These are phyloP conservation scores for Carcinoscorpius rotundicauda DNA, from an alignment of 1,140 invertebrate genomes.

Conservation along the genomic window DNA sequence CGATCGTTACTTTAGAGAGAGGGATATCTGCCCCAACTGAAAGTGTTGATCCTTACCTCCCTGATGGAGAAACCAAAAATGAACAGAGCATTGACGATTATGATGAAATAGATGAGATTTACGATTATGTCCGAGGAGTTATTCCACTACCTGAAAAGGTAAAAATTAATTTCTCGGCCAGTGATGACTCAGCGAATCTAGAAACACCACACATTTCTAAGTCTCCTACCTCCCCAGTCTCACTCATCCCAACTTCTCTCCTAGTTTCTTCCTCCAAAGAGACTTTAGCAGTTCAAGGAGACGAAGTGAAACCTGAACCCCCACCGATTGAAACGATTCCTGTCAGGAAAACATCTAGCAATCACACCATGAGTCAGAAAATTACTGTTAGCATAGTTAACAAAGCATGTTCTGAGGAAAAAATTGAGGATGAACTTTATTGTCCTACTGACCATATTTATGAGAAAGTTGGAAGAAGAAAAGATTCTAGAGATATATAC, in stretches of 20 bases:
- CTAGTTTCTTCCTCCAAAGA: conserved; percentile 19
- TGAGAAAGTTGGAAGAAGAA: conserved; percentile 7
- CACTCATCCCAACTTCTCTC: conserved; percentile 7
- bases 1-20: not conserved
- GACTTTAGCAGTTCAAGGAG: conserved; percentile 47
- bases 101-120: conserved; percentile 93
- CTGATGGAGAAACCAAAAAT: conserved; percentile 1
- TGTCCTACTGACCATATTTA: conserved; percentile 18
- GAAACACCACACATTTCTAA: not conserved
- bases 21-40: not conserved
- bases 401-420: conserved; percentile 6
- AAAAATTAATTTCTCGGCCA: conserved; percentile 5
- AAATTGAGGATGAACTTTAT: not conserved
- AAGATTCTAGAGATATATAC: not conserved
- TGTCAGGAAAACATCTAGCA: conserved; percentile 39
- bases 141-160: conserved; percentile 53
- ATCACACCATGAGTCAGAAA: not conserved
- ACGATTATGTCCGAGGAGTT: conserved; percentile 86
- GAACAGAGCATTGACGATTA: conserved; percentile 51
- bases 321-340: conserved; percentile 83
- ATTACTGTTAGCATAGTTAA: conserved; percentile 3
- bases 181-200: not conserved
- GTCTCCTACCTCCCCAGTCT: too few species aligned
- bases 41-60: not conserved
- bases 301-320: conserved; percentile 56